phyloP scores from a whole-genome alignment of 2,888 invertebrate genomes.

The Eupithecia pulchellata region DNA sequence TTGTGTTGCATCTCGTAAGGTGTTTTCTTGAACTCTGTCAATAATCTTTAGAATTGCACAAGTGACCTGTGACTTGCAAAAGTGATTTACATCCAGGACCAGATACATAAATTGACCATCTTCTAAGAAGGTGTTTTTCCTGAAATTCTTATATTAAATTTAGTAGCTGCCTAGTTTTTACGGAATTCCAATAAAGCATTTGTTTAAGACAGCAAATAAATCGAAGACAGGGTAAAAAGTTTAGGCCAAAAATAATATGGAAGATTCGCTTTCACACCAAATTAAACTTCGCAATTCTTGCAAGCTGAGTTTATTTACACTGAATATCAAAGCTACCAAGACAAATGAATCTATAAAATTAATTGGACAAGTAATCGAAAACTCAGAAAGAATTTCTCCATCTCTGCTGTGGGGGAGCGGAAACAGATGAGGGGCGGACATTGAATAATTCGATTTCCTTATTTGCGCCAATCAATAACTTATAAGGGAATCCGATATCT shows the following conservation, averaged over 20 bases:
- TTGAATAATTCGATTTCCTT: slow-evolving; percentile 86
- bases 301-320: slow-evolving; percentile 39
- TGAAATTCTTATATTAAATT: too few relatives aligned
- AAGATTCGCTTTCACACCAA: slow-evolving; percentile 23
- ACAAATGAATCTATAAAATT: slow-evolving; percentile 85
- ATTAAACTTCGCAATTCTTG: slow-evolving; percentile 23
- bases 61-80: too few relatives aligned
- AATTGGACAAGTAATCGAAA: slow-evolving; percentile 86
- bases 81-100: not conserved
- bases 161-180: not conserved
- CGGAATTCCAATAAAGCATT: not conserved
- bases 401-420: slow-evolving; percentile 80
- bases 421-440: slow-evolving; percentile 85
- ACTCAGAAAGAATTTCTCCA: slow-evolving; percentile 85
- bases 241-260: slow-evolving; percentile 7
- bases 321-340: slow-evolving; percentile 73
- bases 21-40: not conserved
- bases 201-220: not conserved
- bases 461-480: slow-evolving; percentile 84
- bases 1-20: not conserved
- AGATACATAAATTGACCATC: not conserved
- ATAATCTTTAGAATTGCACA: not conserved
- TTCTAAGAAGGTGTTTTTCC: not conserved
- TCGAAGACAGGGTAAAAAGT: not conserved
- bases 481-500: slow-evolving; percentile 76